Evolutionary conservation across 53 echinoderm and acorn worm species (phyloP).

Genomic region (Holothuria scabra): DNA sequence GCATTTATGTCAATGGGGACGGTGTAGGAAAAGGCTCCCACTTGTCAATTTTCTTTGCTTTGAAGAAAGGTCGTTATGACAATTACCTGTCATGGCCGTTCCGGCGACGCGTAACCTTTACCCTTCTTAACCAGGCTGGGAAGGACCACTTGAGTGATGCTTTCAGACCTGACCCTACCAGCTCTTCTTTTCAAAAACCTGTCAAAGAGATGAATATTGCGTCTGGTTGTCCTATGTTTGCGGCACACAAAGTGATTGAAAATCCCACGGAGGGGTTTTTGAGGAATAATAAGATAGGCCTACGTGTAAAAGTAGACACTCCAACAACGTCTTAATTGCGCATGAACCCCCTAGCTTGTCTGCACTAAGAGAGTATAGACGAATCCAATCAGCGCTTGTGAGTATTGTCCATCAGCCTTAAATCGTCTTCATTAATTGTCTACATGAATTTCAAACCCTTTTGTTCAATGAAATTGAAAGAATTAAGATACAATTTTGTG

Average conservation of each 20-base stretch:
- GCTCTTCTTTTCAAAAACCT: not conserved
- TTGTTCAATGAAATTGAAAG: too few relatives aligned
- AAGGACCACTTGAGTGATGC: not conserved
- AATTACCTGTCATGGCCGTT: constrained; percentile 46
- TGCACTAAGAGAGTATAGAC: too few relatives aligned
- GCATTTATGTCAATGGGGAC: constrained; percentile 46
- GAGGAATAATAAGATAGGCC: too few relatives aligned
- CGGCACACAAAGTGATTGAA: not conserved
- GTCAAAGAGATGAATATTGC: constrained; percentile 9
- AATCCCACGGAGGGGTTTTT: too few relatives aligned
- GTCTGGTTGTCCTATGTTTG: constrained; percentile 17
- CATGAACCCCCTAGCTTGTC: too few relatives aligned
- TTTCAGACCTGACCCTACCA: not conserved
- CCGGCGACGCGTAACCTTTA: constrained; percentile 10
- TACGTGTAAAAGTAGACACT: too few relatives aligned
- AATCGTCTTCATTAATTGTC: too few relatives aligned
- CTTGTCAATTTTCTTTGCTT: constrained; percentile 45
- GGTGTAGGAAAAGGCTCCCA: constrained; percentile 50
- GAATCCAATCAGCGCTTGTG: too few relatives aligned
- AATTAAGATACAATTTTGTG: too few relatives aligned
- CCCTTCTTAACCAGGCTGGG: constrained; percentile 37
- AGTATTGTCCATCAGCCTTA: too few relatives aligned
- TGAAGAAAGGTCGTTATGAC: constrained; percentile 32
- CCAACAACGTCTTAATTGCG: too few relatives aligned
- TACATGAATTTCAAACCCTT: too few relatives aligned